Evolutionary conservation across 2,113 vertebrate genomes (phyloP).

Genomic region (chimpanzee (Pan troglodytes)): DNA sequence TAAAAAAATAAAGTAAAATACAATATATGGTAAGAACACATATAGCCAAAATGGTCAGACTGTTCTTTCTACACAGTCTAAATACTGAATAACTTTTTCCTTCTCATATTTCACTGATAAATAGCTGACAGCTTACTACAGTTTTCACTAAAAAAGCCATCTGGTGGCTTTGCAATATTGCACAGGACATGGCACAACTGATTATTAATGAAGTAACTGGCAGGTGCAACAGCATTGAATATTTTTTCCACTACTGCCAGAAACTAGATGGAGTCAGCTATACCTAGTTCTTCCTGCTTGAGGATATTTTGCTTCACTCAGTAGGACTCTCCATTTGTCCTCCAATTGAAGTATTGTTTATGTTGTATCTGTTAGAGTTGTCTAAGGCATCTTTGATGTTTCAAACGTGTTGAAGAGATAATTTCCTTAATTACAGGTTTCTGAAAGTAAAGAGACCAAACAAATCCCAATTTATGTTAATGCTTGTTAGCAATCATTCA

Average conservation of each 20-base stretch:
- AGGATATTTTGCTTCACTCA: not conserved
- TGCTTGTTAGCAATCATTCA: not conserved
- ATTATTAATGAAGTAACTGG: not conserved
- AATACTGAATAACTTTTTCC: not conserved
- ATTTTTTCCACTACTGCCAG: not conserved
- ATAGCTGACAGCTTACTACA: no score
- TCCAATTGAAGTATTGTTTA: not conserved
- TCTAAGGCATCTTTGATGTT: not conserved
- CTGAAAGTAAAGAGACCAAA: not conserved
- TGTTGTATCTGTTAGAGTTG: not conserved
- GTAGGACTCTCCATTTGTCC: not conserved
- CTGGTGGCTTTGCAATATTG: not conserved
- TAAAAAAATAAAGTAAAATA: not conserved
- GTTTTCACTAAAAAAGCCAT: not conserved
- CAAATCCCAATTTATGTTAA: not conserved
- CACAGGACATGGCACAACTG: not conserved
- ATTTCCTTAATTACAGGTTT: not conserved
- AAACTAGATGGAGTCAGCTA: not conserved
- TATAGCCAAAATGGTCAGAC: not conserved
- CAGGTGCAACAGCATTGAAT: not conserved
- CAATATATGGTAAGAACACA: not conserved
- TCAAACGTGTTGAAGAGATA: not conserved
- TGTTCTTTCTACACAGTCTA: not conserved
- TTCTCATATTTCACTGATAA: not conserved
- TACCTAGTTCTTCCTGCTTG: not conserved